Percentiles rank a stretch among this genome's conserved stretches.
Conservation (phyloP, 2,888 invertebrate species). For the Amphipyra berbera region DNA sequence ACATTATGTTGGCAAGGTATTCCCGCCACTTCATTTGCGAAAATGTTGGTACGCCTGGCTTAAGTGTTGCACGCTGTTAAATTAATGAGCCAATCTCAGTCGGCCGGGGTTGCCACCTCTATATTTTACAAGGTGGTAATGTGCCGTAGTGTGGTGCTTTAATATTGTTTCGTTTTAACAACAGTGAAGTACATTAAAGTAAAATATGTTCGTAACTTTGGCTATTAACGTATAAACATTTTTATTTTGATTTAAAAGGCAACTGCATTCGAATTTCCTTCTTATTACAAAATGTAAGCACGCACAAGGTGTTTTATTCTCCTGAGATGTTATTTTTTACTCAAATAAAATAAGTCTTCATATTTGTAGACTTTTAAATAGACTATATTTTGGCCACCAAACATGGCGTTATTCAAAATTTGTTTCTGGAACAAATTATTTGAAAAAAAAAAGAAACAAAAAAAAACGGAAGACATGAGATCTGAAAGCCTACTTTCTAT, state of each 20-base stretch:
- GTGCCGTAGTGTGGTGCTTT: constrained; percentile 71
- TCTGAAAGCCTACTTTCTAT: no score
- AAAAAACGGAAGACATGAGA: no score
- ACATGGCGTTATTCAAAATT: no score
- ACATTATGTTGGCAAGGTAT: constrained; percentile 67
- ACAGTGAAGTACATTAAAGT: constrained; percentile 48
- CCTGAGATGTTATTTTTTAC: no score
- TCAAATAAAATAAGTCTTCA: no score
- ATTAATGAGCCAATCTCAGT: constrained; percentile 89
- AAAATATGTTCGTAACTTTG: constrained; percentile 48
- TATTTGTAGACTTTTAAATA: no score
- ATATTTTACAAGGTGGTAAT: constrained; percentile 89
- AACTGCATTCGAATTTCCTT: not conserved
- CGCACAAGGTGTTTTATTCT: no score
- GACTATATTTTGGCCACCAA: no score
- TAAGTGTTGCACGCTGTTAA: constrained; percentile 89
- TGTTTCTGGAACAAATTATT: no score
- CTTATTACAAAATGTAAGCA: not conserved
- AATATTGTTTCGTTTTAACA: constrained; percentile 62
- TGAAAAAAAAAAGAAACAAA: no score
- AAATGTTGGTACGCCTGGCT: constrained; percentile 86
- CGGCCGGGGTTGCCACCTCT: constrained; percentile 80
- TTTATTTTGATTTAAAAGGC: constrained; percentile 22
- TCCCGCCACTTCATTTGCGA: constrained; percentile 87
- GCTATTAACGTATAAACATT: constrained; percentile 27